Percentiles rank a stretch among this genome's conserved stretches.
Conservation (phyloP, 2,888 invertebrate genomes). For the Drosophila siamana region DNA sequence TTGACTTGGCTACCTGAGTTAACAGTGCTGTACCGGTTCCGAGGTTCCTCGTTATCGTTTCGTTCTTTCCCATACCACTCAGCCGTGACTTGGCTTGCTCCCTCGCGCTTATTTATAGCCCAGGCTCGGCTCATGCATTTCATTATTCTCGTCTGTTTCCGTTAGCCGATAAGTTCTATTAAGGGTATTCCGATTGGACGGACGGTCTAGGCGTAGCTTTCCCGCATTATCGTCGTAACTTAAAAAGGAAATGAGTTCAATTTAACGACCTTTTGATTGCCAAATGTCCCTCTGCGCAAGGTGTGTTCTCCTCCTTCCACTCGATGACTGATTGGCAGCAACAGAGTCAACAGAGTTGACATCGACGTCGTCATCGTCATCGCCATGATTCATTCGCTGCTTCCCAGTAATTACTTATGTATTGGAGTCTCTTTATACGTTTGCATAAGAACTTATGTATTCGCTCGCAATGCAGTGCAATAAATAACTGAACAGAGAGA, state of each 20-base stretch:
- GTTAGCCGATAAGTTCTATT: constrained; percentile 60
- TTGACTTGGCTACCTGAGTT: constrained; percentile 36
- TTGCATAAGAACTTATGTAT: constrained; percentile 33
- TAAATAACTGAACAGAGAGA: neutral
- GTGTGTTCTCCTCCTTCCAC: constrained; percentile 51
- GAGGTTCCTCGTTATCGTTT: constrained; percentile 22
- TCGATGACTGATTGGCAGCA: constrained; percentile 58
- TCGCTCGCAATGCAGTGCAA: neutral
- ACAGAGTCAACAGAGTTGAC: constrained; percentile 3
- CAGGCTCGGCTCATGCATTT: constrained; percentile 54
- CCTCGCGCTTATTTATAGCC: constrained; percentile 60
- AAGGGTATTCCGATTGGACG: constrained; percentile 7
- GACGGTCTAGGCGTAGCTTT: constrained; percentile 3
- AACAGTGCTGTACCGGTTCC: constrained; percentile 43
- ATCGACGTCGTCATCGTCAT: constrained; percentile 22
- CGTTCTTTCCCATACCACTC: constrained; percentile 54
- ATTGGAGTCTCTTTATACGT: constrained; percentile 19
- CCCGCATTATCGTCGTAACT: constrained; percentile 31
- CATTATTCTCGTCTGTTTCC: constrained; percentile 75
- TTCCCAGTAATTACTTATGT: constrained; percentile 58
- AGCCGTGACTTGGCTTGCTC: constrained; percentile 58
- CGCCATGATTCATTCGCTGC: constrained; percentile 55
- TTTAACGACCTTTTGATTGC: constrained; percentile 62
- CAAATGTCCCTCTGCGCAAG: constrained; percentile 47
- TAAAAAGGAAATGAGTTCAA: constrained; percentile 62